These are phyloP conservation scores for Xiphophorus maculatus DNA, from an alignment of 2,113 vertebrate species.

Conservation along the genomic window DNA sequence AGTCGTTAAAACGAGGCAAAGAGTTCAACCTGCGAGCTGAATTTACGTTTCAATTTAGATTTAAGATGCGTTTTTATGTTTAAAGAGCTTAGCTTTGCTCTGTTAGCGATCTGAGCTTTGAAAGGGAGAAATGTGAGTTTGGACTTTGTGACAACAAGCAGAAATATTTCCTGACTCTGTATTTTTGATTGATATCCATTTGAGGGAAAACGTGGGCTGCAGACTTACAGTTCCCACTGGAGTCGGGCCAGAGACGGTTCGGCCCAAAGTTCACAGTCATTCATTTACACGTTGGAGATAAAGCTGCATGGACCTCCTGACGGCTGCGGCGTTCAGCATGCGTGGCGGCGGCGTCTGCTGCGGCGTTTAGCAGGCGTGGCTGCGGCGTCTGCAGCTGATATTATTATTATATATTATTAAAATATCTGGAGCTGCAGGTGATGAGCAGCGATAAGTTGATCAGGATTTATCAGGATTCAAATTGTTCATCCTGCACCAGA, in stretches of 20 bases:
- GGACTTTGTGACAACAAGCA: neutral
- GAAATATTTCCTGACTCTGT: neutral
- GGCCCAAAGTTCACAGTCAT: conserved; percentile 15
- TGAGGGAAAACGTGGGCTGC: neutral
- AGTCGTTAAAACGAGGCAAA: neutral
- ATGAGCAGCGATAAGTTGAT: too few species aligned
- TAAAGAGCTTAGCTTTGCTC: neutral
- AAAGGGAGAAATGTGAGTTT: too few species aligned
- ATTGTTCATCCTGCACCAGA: too few species aligned
- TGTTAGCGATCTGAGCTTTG: neutral
- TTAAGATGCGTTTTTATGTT: neutral
- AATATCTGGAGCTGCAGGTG: neutral
- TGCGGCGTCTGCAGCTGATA: neutral
- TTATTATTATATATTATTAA: too few species aligned
- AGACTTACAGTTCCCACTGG: conserved; percentile 10
- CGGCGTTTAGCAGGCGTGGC: neutral
- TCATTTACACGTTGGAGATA: conserved; percentile 27
- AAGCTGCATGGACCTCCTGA: conserved; percentile 7
- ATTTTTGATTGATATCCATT: neutral
- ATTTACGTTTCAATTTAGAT: neutral
- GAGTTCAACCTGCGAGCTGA: neutral
- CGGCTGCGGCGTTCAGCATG: neutral
- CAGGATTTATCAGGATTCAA: too few species aligned
- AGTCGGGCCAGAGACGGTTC: conserved; percentile 7
- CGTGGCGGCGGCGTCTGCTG: neutral